Evolutionary conservation across 2,888 invertebrate species (phyloP).

Genomic region (Micropterix aruncella): DNA sequence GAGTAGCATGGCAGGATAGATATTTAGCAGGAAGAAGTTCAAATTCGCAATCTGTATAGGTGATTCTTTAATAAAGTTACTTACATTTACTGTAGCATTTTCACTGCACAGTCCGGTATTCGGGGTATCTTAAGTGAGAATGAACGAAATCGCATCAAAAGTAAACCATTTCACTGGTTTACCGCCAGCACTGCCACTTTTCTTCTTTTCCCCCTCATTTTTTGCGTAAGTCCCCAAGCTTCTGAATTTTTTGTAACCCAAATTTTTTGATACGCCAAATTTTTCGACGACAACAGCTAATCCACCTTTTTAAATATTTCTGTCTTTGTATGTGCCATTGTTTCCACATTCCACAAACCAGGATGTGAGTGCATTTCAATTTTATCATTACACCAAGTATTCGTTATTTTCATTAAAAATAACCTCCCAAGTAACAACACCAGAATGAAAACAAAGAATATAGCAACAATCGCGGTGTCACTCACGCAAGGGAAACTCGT

Average conservation of each 20-base stretch:
- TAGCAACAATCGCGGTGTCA: too few species aligned
- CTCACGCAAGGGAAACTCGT: too few species aligned
- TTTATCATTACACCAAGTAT: too few species aligned
- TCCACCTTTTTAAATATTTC: conserved; percentile 12
- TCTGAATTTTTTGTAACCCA: background rate
- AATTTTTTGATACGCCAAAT: background rate
- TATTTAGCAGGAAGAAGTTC: conserved; percentile 3
- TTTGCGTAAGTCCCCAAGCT: background rate
- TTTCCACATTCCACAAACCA: too few species aligned
- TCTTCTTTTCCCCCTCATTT: background rate
- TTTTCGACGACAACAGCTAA: conserved; percentile 5
- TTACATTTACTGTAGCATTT: conserved; percentile 5
- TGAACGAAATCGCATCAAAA: background rate
- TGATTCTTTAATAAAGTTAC: conserved; percentile 5
- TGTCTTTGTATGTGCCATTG: conserved; percentile 8
- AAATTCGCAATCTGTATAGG: conserved; percentile 6
- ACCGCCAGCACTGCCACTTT: background rate
- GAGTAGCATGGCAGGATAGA: background rate
- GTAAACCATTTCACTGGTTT: background rate
- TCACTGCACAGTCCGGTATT: conserved; percentile 7
- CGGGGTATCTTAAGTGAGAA: conserved; percentile 12
- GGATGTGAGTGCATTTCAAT: too few species aligned
- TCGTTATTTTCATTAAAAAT: too few species aligned
- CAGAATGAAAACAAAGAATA: too few species aligned
- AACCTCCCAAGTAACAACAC: too few species aligned